Percentiles rank a stretch among this genome's conserved stretches.
Conservation (phyloP, 2,797 vertebrate genomes). For the Sebastes nivosus region DNA sequence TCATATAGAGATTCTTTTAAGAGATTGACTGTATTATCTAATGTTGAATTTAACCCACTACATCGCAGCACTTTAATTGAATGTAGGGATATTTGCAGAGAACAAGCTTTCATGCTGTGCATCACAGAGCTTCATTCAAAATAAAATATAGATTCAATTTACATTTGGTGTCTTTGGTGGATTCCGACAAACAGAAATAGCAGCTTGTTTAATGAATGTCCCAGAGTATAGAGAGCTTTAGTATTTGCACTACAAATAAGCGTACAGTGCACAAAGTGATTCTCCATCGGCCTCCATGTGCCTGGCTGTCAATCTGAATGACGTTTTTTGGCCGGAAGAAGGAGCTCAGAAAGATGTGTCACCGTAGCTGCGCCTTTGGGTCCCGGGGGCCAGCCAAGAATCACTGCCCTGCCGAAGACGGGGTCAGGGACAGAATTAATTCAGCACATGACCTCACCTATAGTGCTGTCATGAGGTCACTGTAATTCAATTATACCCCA, state of each 20-base stretch:
- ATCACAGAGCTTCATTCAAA: slow-evolving; percentile 17
- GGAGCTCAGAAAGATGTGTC: slow-evolving; percentile 58
- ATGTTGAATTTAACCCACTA: slow-evolving; percentile 17
- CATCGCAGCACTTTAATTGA: slow-evolving; percentile 19
- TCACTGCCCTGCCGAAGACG: slow-evolving; percentile 49
- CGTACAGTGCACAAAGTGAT: not conserved
- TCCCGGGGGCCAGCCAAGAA: slow-evolving; percentile 46
- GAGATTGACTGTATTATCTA: not conserved
- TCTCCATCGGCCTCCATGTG: slow-evolving; percentile 22
- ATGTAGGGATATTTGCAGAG: not conserved
- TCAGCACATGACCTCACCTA: slow-evolving; percentile 84
- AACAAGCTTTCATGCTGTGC: not conserved
- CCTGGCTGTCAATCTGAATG: slow-evolving; percentile 61
- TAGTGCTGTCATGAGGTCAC: slow-evolving; percentile 87
- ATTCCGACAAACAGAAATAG: slow-evolving; percentile 35
- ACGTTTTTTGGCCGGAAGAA: slow-evolving; percentile 43
- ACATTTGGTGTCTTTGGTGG: slow-evolving; percentile 15
- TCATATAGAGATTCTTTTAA: not conserved
- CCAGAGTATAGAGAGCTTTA: slow-evolving; percentile 7
- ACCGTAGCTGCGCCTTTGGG: slow-evolving; percentile 40
- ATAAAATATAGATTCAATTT: slow-evolving; percentile 33
- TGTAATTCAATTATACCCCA: slow-evolving; percentile 86
- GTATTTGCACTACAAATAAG: slow-evolving; percentile 45
- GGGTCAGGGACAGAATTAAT: slow-evolving; percentile 85
- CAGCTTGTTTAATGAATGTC: slow-evolving; percentile 13